These are phyloP conservation scores for Bubo blakistoni DNA, from an alignment of 2,113 vertebrate species.

Conservation along the genomic window DNA sequence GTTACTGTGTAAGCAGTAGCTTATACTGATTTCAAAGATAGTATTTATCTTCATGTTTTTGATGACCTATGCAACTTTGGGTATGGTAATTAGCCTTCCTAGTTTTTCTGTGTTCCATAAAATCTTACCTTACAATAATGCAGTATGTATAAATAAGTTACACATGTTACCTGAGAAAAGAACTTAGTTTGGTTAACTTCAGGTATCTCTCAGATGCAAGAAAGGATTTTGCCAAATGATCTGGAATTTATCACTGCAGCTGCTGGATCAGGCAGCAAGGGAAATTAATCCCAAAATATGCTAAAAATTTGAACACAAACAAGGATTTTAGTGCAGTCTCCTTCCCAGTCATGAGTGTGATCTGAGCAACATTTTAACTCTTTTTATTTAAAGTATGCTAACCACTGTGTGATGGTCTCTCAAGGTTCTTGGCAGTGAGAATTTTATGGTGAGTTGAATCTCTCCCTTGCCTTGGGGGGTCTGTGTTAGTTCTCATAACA, in stretches of 20 bases:
- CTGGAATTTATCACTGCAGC: neutral
- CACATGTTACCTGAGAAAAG: neutral
- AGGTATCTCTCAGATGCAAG: neutral
- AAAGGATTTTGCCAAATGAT: neutral
- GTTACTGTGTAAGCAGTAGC: neutral
- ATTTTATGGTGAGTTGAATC: neutral
- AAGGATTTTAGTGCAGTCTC: neutral
- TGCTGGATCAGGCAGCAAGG: neutral
- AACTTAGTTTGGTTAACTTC: neutral
- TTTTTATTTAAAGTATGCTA: neutral
- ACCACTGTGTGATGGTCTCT: neutral
- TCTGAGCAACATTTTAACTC: neutral
- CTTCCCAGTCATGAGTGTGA: neutral
- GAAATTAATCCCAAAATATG: neutral
- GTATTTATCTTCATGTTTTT: neutral
- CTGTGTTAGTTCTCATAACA: neutral
- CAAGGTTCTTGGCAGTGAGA: neutral
- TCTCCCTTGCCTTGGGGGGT: neutral
- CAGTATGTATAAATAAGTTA: neutral
- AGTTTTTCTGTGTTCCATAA: neutral
- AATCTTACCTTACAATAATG: neutral
- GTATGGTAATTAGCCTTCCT: neutral
- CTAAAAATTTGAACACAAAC: neutral
- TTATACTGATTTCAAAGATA: neutral
- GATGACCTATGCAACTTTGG: neutral